These are phyloP conservation scores for Phaethon lepturus DNA, from an alignment of 2,113 vertebrate species.

Conservation along the genomic window DNA sequence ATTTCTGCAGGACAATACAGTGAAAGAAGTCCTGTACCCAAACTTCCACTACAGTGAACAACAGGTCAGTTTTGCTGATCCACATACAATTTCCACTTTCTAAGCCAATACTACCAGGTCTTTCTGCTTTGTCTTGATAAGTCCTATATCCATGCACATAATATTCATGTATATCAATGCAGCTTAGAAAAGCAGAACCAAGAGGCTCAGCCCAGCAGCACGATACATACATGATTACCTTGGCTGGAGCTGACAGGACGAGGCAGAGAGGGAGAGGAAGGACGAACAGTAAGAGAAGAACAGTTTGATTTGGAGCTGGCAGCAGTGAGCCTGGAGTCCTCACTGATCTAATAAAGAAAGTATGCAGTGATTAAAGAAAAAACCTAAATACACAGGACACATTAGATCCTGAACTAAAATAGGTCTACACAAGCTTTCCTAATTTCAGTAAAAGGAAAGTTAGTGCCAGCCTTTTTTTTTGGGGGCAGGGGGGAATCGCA, in stretches of 20 bases:
- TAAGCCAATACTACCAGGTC: neutral
- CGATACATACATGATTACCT: conserved; percentile 94
- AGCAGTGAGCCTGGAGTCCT: conserved; percentile 85
- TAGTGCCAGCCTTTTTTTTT: neutral
- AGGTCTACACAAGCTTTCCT: neutral
- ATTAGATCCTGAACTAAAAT: neutral
- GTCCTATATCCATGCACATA: neutral
- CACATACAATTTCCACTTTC: neutral
- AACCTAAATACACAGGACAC: neutral
- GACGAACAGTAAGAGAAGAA: conserved; percentile 75
- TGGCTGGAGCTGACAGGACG: conserved; percentile 91
- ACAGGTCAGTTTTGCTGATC: neutral
- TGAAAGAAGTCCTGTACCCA: neutral
- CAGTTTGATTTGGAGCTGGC: conserved; percentile 79
- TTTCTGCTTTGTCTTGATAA: neutral
- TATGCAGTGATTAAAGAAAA: conserved; percentile 64
- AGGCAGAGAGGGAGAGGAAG: conserved; percentile 84
- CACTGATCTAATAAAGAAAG: conserved; percentile 89
- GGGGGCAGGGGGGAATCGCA: accelerated
- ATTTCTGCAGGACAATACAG: neutral
- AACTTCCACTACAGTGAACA: neutral
- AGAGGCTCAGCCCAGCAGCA: conserved; percentile 75
- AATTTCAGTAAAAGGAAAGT: neutral
- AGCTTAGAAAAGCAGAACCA: conserved; percentile 73
- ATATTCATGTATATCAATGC: conserved; percentile 71